These are phyloP conservation scores for Catharus minimus DNA, from an alignment of 2,113 vertebrate genomes.

Conservation along the genomic window DNA sequence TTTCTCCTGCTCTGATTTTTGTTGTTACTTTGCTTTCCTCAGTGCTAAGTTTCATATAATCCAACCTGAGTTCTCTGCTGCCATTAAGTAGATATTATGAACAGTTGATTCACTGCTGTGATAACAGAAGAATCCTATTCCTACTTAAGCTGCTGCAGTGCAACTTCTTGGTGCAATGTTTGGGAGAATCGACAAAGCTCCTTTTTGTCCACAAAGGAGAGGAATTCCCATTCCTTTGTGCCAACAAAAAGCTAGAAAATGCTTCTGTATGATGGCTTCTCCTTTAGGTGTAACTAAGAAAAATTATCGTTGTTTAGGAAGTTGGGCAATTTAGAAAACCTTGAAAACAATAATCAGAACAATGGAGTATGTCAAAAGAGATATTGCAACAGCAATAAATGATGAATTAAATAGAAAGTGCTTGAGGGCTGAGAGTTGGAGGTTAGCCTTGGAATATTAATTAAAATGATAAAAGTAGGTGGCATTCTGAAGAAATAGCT, in stretches of 20 bases:
- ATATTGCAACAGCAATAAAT: neutral
- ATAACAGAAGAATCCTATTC: slow-evolving; percentile 1
- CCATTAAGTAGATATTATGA: neutral
- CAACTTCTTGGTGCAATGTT: neutral
- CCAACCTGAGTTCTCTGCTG: neutral
- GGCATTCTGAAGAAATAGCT: slow-evolving; percentile 24
- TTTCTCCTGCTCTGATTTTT: neutral
- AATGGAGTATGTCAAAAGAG: neutral
- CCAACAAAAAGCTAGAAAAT: neutral
- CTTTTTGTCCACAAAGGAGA: neutral
- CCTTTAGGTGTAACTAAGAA: neutral
- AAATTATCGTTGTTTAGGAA: neutral
- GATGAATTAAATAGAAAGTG: slow-evolving; percentile 22
- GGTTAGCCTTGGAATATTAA: slow-evolving; percentile 23
- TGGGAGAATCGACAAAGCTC: neutral
- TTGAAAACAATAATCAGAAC: neutral
- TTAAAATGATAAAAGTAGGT: neutral
- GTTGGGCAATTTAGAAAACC: neutral
- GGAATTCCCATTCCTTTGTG: neutral
- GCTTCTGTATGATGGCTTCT: neutral
- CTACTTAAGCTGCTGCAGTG: neutral
- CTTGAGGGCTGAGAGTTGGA: slow-evolving; percentile 5
- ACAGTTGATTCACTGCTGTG: neutral
- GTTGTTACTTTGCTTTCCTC: neutral
- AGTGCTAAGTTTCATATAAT: neutral